Evolutionary conservation across 2,113 vertebrate species (phyloP).

Genomic region (Nematolebias whitei): DNA sequence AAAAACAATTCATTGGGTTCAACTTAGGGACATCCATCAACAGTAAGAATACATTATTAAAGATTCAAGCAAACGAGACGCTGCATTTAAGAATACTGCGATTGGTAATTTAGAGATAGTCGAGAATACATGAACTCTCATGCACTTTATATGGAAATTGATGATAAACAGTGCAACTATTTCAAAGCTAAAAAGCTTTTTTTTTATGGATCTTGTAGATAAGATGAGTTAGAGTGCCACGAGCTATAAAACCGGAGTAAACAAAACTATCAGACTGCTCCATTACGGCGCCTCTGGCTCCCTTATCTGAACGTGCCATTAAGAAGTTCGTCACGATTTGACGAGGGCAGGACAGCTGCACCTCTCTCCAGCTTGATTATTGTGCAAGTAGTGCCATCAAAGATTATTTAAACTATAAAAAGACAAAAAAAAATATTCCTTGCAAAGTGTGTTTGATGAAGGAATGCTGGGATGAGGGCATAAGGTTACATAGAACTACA

Average conservation of each 20-base stretch:
- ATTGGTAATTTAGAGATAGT: not conserved
- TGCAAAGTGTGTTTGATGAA: slow-evolving; percentile 59
- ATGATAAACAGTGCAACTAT: slow-evolving; percentile 12
- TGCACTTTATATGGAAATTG: not conserved
- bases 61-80: not conserved
- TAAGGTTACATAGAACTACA: slow-evolving; percentile 57
- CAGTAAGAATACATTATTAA: slow-evolving; percentile 9
- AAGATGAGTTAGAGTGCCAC: slow-evolving; percentile 15
- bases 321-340: slow-evolving; percentile 37
- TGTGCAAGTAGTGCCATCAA: slow-evolving; percentile 27
- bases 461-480: slow-evolving; percentile 33
- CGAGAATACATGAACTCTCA: not conserved
- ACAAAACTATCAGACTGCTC: slow-evolving; percentile 39
- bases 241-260: slow-evolving; percentile 36
- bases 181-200: slow-evolving; percentile 12
- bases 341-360: slow-evolving; percentile 28
- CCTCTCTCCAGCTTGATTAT: slow-evolving; percentile 15
- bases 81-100: not conserved
- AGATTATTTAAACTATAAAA: slow-evolving; percentile 9
- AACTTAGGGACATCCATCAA: slow-evolving; percentile 31
- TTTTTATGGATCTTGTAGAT: not conserved
- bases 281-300: slow-evolving; percentile 22
- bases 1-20: slow-evolving; percentile 38
- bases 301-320: slow-evolving; percentile 18
- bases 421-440: not conserved